These are phyloP conservation scores for Serilophus lunatus DNA, from an alignment of 2,113 vertebrate genomes.

Conservation along the genomic window DNA sequence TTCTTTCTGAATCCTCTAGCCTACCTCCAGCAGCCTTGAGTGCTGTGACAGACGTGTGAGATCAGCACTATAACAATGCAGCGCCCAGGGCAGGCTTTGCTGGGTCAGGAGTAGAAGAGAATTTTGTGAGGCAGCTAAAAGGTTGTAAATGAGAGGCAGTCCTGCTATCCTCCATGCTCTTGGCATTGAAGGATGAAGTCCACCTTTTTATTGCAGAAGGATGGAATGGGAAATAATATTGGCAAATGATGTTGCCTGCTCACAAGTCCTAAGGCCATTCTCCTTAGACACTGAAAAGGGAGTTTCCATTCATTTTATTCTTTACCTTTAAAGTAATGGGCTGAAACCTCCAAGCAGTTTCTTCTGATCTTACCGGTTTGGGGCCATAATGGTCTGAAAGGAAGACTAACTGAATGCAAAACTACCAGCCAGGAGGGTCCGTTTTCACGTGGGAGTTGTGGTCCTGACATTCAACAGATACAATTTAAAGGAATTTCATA, in stretches of 20 bases:
- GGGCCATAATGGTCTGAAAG: neutral
- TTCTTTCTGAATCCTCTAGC: neutral
- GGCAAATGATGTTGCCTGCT: neutral
- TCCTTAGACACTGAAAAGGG: neutral
- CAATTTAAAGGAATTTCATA: neutral
- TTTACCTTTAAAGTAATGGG: neutral
- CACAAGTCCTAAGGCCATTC: neutral
- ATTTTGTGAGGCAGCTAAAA: neutral
- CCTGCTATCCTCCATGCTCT: rapidly evolving
- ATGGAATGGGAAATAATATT: neutral
- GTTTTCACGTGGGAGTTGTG: neutral
- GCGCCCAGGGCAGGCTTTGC: neutral
- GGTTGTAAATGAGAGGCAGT: neutral
- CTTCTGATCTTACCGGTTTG: neutral
- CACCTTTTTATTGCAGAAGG: neutral
- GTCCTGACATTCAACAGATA: neutral
- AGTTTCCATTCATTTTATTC: neutral
- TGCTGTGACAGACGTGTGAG: neutral
- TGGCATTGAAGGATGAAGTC: neutral
- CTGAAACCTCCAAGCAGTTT: neutral
- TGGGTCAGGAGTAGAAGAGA: neutral
- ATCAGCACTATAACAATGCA: neutral
- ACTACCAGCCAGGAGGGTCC: neutral
- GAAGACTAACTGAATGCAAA: neutral
- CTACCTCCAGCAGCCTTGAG: neutral